Conservation (phyloP, 37 sponge, comb jelly and placozoan genomes). For the Petrosia ficiformis region DNA sequence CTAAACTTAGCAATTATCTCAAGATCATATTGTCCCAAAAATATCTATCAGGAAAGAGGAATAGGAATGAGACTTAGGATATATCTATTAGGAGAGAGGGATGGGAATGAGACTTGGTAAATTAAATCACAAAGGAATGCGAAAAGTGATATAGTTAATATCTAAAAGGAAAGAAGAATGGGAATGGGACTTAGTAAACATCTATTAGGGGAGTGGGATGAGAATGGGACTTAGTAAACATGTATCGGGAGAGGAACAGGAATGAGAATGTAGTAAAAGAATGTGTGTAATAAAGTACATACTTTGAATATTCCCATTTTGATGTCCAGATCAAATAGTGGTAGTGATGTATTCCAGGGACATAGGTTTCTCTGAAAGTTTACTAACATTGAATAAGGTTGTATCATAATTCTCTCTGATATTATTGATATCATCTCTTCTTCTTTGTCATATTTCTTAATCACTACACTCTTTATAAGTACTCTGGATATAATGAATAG, state of each 20-base stretch:
- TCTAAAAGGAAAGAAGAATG: too few relatives aligned
- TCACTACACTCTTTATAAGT: conserved; percentile 18
- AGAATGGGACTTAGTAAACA: too few relatives aligned
- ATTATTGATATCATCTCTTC: conserved; percentile 14
- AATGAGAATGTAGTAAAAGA: too few relatives aligned
- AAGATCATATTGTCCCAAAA: conserved; percentile 47
- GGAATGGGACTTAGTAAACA: too few relatives aligned
- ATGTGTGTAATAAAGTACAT: background rate
- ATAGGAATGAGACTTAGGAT: too few relatives aligned
- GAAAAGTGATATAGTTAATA: too few relatives aligned
- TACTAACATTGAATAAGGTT: conserved; percentile 49
- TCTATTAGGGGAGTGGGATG: too few relatives aligned
- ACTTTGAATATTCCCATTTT: conserved; percentile 42
- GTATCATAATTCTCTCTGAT: conserved; percentile 47
- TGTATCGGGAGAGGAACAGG: background rate
- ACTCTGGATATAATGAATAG: conserved; percentile 9
- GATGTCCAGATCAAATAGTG: conserved; percentile 20
- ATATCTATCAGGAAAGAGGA: background rate
- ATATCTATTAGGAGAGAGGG: too few relatives aligned
- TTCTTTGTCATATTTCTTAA: too few relatives aligned
- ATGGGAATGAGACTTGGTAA: too few relatives aligned
- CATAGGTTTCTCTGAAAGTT: conserved; percentile 53
- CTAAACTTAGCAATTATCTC: conserved; percentile 12
- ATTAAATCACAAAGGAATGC: too few relatives aligned
- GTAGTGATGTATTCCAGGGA: conserved; percentile 38